Evolutionary conservation across 2,797 vertebrate genomes (phyloP).

Genomic region (Cynodonichthys magdalenae): DNA sequence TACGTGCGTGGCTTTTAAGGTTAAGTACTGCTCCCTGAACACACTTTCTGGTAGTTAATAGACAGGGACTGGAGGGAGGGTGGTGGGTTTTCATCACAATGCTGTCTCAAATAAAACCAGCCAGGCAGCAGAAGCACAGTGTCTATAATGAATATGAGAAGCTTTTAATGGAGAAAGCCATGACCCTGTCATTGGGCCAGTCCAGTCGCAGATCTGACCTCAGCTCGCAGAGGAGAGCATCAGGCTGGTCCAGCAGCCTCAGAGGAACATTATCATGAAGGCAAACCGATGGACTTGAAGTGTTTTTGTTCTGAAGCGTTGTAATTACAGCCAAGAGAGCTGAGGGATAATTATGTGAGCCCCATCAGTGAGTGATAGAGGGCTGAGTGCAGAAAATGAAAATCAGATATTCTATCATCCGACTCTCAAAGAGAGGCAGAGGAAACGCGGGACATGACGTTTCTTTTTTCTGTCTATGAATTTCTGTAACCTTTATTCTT

Average conservation of each 20-base stretch:
- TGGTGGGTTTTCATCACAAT: not conserved
- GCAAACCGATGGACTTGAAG: conserved; percentile 59
- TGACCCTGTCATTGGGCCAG: conserved; percentile 20
- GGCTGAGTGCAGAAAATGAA: conserved; percentile 53
- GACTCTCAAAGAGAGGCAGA: conserved; percentile 26
- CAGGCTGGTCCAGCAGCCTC: conserved; percentile 25
- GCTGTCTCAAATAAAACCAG: conserved; percentile 42
- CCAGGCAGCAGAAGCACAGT: conserved; percentile 13
- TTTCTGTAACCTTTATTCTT: conserved; percentile 40
- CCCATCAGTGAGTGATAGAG: conserved; percentile 49
- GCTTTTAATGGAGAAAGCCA: conserved; percentile 26
- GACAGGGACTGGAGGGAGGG: conserved; percentile 4
- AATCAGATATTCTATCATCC: conserved; percentile 49
- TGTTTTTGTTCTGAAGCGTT: conserved; percentile 56
- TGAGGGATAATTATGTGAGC: conserved; percentile 50
- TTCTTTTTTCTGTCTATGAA: conserved; percentile 13
- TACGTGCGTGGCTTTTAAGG: conserved; percentile 35
- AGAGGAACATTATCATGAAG: conserved; percentile 49
- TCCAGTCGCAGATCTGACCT: conserved; percentile 29
- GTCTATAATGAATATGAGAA: conserved; percentile 20
- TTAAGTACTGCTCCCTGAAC: conserved; percentile 36
- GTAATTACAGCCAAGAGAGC: conserved; percentile 55
- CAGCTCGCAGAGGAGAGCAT: conserved; percentile 41
- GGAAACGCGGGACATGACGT: conserved; percentile 23
- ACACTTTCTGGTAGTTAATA: conserved; percentile 33